A percentile compares a stretch with the other conserved stretches of the same genome.
Evolutionary conservation across 2,888 invertebrate species (phyloP).

Genomic region (Orthonevra nobilis): DNA sequence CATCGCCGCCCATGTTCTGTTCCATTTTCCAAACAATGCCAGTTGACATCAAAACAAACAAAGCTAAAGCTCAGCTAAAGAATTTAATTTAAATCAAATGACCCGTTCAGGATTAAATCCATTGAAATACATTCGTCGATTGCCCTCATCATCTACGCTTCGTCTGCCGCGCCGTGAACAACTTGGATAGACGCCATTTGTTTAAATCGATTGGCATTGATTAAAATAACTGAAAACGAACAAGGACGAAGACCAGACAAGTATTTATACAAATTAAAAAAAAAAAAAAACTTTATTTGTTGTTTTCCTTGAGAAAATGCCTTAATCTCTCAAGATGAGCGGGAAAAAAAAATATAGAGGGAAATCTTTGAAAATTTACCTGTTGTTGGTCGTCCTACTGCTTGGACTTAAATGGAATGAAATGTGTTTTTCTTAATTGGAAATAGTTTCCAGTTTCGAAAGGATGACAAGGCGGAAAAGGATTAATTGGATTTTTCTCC

Average conservation of each 20-base stretch:
- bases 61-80: conserved; percentile 28
- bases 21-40: too few species aligned
- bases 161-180: background rate
- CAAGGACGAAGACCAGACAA: conserved; percentile 1
- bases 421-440: conserved; percentile 50
- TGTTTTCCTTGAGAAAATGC: conserved; percentile 21
- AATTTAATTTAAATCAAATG: conserved; percentile 60
- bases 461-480: too few species aligned
- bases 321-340: conserved; percentile 9
- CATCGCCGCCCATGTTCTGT: too few species aligned
- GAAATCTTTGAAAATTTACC: conserved; percentile 2
- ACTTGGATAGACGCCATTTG: conserved; percentile 16
- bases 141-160: background rate
- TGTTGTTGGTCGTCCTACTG: background rate
- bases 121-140: conserved; percentile 50
- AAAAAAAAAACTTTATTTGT: conserved; percentile 8
- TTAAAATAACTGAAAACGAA: conserved; percentile 24
- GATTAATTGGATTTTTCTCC: too few species aligned
- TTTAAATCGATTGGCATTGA: conserved; percentile 49
- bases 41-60: conserved; percentile 28
- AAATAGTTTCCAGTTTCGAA: conserved; percentile 50
- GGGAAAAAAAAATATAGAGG: conserved; percentile 7
- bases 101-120: conserved; percentile 54
- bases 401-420: conserved; percentile 37
- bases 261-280: conserved; percentile 55